phyloP scores from a whole-genome alignment of 2,113 vertebrate species.

The Montifringilla adamsi region DNA sequence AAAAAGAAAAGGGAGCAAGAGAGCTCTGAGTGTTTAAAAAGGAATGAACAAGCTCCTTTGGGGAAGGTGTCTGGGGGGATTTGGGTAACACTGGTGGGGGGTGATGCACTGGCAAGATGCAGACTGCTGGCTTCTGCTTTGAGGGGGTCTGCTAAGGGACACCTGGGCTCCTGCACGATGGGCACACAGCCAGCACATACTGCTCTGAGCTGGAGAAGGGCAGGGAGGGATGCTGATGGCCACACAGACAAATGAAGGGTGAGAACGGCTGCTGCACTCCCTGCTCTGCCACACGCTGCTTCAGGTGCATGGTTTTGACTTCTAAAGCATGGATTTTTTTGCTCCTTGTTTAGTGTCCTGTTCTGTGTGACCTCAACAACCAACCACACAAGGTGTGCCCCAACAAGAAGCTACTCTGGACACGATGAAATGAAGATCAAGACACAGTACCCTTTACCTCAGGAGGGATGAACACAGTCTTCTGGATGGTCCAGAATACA shows the following conservation, averaged over 20 bases:
- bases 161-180: accelerated
- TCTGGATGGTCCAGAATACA: not conserved
- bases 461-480: not conserved
- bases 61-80: not conserved
- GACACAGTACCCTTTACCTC: not conserved
- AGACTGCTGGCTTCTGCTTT: not conserved
- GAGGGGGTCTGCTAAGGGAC: not conserved
- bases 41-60: not conserved
- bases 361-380: not conserved
- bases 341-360: not conserved
- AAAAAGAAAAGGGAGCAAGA: not conserved
- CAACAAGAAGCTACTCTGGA: not conserved
- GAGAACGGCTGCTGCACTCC: not conserved
- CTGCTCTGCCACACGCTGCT: not conserved
- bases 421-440: not conserved
- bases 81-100: not conserved
- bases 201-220: not conserved
- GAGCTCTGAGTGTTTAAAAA: not conserved
- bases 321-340: not conserved
- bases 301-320: not conserved
- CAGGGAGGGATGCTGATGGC: not conserved
- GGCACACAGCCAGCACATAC: not conserved
- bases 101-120: not conserved
- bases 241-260: not conserved
- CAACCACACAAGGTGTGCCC: not conserved